Percentiles rank a stretch among this genome's conserved stretches.
Evolutionary conservation across 2,797 vertebrate species (phyloP).

Genomic region (Poliocrania exsul): DNA sequence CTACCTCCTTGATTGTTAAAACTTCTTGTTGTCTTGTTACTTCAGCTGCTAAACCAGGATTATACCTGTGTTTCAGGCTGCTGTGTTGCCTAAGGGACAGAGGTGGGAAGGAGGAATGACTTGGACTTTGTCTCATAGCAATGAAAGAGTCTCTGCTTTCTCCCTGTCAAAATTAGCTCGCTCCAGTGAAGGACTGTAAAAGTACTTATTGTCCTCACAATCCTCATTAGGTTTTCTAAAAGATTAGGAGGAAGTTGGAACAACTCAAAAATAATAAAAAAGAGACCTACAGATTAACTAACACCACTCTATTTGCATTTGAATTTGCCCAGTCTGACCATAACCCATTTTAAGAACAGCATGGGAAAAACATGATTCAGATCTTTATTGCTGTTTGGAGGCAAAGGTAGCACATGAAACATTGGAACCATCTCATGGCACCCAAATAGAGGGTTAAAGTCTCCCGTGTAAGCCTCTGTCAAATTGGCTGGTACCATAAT

Average conservation of each 20-base stretch:
- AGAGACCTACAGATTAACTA: constrained; percentile 18
- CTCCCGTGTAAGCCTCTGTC: constrained; percentile 8
- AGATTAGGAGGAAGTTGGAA: constrained; percentile 11
- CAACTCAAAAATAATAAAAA: not conserved
- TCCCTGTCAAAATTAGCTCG: not conserved
- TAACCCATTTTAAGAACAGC: constrained; percentile 52
- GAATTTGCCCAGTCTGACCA: constrained; percentile 45
- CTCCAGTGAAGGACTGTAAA: not conserved
- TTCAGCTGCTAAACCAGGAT: not conserved
- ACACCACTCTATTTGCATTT: constrained; percentile 15
- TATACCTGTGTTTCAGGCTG: not conserved
- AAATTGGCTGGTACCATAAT: not conserved
- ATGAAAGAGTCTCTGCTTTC: not conserved
- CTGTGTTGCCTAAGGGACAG: not conserved
- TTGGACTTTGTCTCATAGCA: not conserved
- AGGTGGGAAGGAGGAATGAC: not conserved
- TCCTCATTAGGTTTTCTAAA: not conserved
- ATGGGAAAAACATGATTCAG: constrained; percentile 44
- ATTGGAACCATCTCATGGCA: not conserved
- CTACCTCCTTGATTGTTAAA: not conserved
- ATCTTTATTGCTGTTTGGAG: constrained; percentile 31
- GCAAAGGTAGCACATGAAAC: not conserved
- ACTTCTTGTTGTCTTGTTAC: not conserved
- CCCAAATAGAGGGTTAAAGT: constrained; percentile 28
- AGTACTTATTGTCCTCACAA: not conserved